Percentiles rank a stretch among this genome's conserved stretches.
Conservation (phyloP, 2,888 invertebrate species). For the Sphinx pinastri region DNA sequence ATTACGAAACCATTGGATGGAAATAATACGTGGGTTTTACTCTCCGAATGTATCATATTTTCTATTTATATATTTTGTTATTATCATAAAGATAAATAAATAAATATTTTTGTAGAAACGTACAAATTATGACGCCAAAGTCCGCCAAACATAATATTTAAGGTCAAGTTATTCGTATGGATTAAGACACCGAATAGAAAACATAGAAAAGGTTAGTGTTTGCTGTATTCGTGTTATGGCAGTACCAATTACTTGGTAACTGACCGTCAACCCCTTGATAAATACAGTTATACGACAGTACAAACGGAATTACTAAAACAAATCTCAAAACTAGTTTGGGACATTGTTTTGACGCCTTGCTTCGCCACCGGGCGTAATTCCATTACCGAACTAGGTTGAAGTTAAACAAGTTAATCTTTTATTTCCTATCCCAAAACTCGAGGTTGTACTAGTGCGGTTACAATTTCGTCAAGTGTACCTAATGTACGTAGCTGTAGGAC, state of each 20-base stretch:
- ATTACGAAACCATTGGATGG: too few relatives aligned
- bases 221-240: too few relatives aligned
- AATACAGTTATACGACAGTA: not conserved
- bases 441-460: not conserved
- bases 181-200: too few relatives aligned
- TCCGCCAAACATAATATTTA: too few relatives aligned
- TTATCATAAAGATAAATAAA: too few relatives aligned
- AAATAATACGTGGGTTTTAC: too few relatives aligned
- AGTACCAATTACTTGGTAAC: not conserved
- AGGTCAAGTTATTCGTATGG: too few relatives aligned
- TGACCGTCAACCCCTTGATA: not conserved
- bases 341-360: constrained; percentile 10
- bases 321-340: not conserved
- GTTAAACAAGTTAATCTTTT: not conserved
- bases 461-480: not conserved
- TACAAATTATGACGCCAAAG: too few relatives aligned
- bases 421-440: constrained; percentile 1
- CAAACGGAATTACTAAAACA: constrained; percentile 6
- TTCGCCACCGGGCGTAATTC: not conserved
- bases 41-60: too few relatives aligned
- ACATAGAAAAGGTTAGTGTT: too few relatives aligned
- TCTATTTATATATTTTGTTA: too few relatives aligned
- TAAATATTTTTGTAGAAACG: too few relatives aligned
- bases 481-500: constrained; percentile 7
- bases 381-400: not conserved